phyloP scores from a whole-genome alignment of 2,797 vertebrate genomes.

The Hoplostethus mediterraneus region DNA sequence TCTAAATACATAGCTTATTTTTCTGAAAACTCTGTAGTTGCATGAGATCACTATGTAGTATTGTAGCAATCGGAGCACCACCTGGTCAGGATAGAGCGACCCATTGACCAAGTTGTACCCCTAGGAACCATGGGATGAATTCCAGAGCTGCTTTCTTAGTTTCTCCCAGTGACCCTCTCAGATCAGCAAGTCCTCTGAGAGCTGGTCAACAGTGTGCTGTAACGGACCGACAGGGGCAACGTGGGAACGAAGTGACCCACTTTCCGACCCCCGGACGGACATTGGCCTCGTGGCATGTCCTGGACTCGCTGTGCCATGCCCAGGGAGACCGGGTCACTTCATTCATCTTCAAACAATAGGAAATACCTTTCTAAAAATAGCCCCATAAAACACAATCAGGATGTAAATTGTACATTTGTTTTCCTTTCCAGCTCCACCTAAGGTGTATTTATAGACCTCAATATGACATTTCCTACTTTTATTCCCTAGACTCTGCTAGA shows the following conservation, averaged over 20 bases:
- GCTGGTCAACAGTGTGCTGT: conserved; percentile 35
- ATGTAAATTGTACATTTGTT: conserved; percentile 86
- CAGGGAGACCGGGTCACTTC: conserved; percentile 69
- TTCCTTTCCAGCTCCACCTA: conserved; percentile 79
- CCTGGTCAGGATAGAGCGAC: neutral
- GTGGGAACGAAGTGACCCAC: conserved; percentile 73
- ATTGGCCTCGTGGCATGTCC: conserved; percentile 72
- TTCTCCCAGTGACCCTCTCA: conserved; percentile 2
- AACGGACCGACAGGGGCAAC: conserved; percentile 22
- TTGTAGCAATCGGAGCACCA: too few species aligned
- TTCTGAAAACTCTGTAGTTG: too few species aligned
- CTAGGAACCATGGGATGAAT: neutral
- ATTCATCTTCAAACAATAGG: conserved; percentile 83
- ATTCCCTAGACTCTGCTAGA: conserved; percentile 38
- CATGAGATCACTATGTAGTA: too few species aligned
- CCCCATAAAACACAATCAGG: conserved; percentile 83
- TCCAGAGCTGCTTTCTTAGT: neutral
- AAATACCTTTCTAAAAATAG: conserved; percentile 88
- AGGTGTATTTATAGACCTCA: conserved; percentile 78
- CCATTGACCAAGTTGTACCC: neutral
- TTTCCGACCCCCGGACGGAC: conserved; percentile 63
- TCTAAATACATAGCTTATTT: too few species aligned
- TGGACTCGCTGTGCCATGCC: conserved; percentile 63
- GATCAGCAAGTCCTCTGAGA: conserved; percentile 12
- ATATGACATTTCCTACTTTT: conserved; percentile 72